These are phyloP conservation scores for Mythimna pallens DNA, from an alignment of 2,888 invertebrate species.

Conservation along the genomic window DNA sequence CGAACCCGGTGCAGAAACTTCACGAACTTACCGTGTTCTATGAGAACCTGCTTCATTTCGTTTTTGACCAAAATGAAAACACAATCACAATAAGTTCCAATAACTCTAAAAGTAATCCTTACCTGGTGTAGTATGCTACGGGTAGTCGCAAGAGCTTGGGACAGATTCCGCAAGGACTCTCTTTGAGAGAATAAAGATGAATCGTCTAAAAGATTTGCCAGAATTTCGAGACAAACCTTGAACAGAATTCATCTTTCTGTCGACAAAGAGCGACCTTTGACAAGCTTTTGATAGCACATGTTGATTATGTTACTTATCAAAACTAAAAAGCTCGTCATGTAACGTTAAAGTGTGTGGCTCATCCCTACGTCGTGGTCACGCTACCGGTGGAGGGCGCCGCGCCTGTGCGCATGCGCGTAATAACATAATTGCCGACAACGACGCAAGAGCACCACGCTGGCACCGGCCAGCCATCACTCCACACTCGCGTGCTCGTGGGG, in stretches of 20 bases:
- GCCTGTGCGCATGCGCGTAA: constrained; percentile 70
- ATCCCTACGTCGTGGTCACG: constrained; percentile 53
- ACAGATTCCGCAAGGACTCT: neutral
- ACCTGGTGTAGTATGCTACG: neutral
- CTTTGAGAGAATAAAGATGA: neutral
- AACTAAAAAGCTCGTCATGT: too few species aligned
- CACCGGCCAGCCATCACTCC: constrained; percentile 30
- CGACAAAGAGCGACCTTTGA: too few species aligned
- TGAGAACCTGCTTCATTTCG: too few species aligned
- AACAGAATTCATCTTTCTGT: too few species aligned
- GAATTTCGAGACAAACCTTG: too few species aligned
- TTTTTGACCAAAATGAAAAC: neutral
- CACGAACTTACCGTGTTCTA: too few species aligned
- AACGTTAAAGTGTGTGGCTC: constrained; percentile 1
- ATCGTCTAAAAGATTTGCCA: neutral
- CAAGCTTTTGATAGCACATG: too few species aligned
- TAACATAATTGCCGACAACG: constrained; percentile 79
- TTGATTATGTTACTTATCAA: too few species aligned
- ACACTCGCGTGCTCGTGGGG: constrained; percentile 50
- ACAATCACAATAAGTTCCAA: neutral
- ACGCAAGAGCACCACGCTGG: constrained; percentile 45
- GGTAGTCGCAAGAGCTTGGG: neutral
- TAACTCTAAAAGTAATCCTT: too few species aligned
- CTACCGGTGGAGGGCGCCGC: constrained; percentile 47
- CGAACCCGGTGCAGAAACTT: too few species aligned